Evolutionary conservation across 2,888 invertebrate species (phyloP), one percentile per base, ranked within the genome.

Genomic region (Hirtodrosophila confusa): DNA sequence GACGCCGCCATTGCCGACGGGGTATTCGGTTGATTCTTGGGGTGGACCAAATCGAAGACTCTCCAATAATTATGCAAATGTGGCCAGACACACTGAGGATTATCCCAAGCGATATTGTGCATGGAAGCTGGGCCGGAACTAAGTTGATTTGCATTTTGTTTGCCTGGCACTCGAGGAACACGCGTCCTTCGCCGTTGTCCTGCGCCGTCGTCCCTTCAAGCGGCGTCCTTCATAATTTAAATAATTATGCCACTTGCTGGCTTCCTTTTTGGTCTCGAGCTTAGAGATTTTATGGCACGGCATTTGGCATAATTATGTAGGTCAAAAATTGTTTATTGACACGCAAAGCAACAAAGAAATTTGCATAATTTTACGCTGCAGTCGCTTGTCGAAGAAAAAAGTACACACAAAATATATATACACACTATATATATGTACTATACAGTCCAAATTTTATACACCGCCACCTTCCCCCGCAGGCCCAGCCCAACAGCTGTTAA

Each of bases 301-400:
- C 86, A 87, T 83, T 88, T 84, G 85, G 89, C 80, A 88, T 90
- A 90, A 89, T 90, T 90, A 89, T 90, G 88, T 90, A 87, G 90
- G 90, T 90, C 90, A 90, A 85, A 89, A 90, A 89, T 89, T 88
- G 89, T 88, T 88, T 89, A 88, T 90, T 89, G 90, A 88, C 89
- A 89, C 90, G 90, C 90, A 85, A 88, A 85, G 71, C 80, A 83
- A 79, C 86, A 71, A 62, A 75, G 84, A 83, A 83, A 83, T 84
- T 84, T 84, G 84, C 84, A 84, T 84, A 84, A 84, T 84, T 88
- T 86, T 88, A 83, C 83, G 84, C 84, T 86, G 84, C 76, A 82
- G 75, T 69, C 62, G 70, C 69, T 39, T 54, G 67, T 58, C 63
- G 74, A 43, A 17, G 57, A 39, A 33, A 27, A 41, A 35, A 37